These are phyloP conservation scores for Pomatorhinus ruficollis DNA, from an alignment of 2,113 vertebrate genomes.

Conservation along the genomic window DNA sequence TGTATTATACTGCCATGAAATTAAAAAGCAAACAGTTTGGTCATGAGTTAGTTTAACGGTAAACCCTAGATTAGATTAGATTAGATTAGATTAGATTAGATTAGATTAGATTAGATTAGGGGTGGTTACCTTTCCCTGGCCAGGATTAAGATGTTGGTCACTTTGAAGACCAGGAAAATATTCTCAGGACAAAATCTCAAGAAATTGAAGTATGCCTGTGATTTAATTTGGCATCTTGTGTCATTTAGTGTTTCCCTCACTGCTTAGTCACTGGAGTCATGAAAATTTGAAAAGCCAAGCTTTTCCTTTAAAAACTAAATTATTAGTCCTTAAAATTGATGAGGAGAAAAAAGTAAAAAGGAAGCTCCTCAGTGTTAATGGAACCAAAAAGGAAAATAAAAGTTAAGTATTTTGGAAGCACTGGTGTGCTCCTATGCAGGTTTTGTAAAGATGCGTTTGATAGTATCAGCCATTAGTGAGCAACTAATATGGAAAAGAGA, in stretches of 20 bases:
- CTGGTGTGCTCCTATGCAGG: neutral
- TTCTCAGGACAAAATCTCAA: neutral
- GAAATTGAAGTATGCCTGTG: neutral
- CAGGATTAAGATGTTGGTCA: neutral
- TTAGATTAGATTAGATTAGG: neutral
- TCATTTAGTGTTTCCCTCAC: neutral
- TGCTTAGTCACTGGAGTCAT: neutral
- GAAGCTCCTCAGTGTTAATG: neutral
- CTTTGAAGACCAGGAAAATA: neutral
- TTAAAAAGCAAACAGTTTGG: neutral
- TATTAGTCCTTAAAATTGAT: neutral
- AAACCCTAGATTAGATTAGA: neutral
- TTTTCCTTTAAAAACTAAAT: neutral
- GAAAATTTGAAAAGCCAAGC: neutral
- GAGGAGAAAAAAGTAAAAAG: neutral
- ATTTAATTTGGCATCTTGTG: constrained; percentile 25
- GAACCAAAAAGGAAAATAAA: neutral
- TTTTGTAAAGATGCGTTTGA: neutral
- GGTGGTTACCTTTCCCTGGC: neutral
- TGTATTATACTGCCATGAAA: neutral
- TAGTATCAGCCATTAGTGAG: neutral
- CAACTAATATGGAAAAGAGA: neutral
- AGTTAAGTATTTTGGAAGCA: neutral
- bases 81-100: neutral
- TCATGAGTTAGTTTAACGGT: neutral